These are phyloP conservation scores for Nasonia longicornis DNA, from an alignment of 1,140 invertebrate species.

Conservation along the genomic window DNA sequence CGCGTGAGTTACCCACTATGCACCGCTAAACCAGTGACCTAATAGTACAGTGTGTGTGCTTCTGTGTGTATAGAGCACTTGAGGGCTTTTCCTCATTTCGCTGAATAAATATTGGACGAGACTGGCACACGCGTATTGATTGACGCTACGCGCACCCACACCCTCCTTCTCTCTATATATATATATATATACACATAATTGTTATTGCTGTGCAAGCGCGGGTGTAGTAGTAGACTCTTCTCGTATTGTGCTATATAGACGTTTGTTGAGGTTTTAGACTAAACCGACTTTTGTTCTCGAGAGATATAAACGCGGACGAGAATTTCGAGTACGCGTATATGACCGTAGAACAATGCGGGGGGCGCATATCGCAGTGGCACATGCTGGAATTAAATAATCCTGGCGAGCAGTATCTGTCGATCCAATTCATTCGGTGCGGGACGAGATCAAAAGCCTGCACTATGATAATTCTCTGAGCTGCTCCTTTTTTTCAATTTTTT, in stretches of 20 bases:
- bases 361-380: no score
- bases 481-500: neutral
- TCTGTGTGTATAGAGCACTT: neutral
- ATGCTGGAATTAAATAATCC: neutral
- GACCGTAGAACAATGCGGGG: neutral
- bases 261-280: no score
- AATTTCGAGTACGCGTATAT: neutral
- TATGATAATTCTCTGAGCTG: neutral
- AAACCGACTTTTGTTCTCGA: neutral
- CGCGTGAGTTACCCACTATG: neutral
- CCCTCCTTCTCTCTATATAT: no score
- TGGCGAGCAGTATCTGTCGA: neutral
- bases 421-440: neutral
- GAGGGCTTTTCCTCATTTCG: slow-evolving; percentile 33
- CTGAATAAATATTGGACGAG: slow-evolving; percentile 18
- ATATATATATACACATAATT: neutral
- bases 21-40: neutral
- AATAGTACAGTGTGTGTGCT: neutral
- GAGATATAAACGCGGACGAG: neutral
- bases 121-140: neutral
- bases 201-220: neutral
- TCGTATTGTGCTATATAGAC: no score
- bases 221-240: neutral
- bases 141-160: neutral
- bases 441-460: neutral